phyloP scores from a whole-genome alignment of 2,888 invertebrate species.

The Ceraclea dissimilis region DNA sequence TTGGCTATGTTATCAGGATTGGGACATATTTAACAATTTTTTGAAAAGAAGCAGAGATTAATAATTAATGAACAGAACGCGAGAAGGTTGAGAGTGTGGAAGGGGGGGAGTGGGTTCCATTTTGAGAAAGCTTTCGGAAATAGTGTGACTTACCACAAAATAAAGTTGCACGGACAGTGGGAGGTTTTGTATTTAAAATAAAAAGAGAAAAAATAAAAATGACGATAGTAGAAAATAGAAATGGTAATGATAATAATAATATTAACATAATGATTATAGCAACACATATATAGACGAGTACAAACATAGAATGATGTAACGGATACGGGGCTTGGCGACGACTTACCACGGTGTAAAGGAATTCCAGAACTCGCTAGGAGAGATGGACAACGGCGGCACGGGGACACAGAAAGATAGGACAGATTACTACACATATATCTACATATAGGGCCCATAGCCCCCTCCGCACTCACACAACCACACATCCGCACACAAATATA shows the following conservation, averaged over 20 bases:
- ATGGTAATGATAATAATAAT: conserved; percentile 12
- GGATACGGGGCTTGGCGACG: conserved; percentile 59
- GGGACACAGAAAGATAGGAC: conserved; percentile 63
- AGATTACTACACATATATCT: conserved; percentile 56
- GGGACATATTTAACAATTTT: too few species aligned
- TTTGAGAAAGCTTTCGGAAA: too few species aligned
- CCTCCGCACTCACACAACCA: conserved; percentile 4
- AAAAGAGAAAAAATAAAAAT: too few species aligned
- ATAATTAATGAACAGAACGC: background rate
- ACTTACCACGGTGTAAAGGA: conserved; percentile 98
- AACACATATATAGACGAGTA: conserved; percentile 27
- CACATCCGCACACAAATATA: conserved; percentile 7
- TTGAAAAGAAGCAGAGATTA: background rate
- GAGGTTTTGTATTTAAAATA: too few species aligned
- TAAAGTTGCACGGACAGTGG: too few species aligned
- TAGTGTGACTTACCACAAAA: too few species aligned
- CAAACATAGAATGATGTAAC: conserved; percentile 38
- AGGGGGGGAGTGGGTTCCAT: too few species aligned
- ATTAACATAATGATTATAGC: background rate
- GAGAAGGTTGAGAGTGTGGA: too few species aligned
- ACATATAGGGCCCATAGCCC: conserved; percentile 31
- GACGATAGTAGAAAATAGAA: conserved; percentile 1
- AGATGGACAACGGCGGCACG: conserved; percentile 63
- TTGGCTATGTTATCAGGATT: too few species aligned
- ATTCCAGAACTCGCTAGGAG: conserved; percentile 96